Percentiles rank a stretch among this genome's conserved stretches.
Conservation (phyloP, 2,113 vertebrate genomes). For the Pardalotus punctatus region DNA sequence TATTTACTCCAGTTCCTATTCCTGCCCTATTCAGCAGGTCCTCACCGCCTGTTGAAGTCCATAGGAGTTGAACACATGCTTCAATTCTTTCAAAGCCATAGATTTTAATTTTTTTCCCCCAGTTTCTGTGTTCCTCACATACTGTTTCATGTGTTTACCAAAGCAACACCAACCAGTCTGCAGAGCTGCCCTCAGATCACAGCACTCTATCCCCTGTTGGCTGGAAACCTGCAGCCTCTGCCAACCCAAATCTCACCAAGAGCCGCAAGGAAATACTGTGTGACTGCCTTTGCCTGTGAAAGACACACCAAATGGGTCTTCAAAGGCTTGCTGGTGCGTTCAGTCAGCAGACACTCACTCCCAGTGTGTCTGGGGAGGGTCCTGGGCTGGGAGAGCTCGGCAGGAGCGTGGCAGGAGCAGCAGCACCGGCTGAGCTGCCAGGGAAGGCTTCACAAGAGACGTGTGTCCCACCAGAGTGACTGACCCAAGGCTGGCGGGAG, state of each 20-base stretch:
- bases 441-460: too few species aligned
- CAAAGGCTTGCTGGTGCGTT: background rate
- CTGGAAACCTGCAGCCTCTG: background rate
- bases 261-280: background rate
- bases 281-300: accelerated
- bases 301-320: background rate
- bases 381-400: background rate
- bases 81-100: background rate
- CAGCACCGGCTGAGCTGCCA: accelerated
- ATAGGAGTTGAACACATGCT: background rate
- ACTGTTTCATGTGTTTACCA: background rate
- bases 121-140: background rate
- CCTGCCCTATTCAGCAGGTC: background rate
- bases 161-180: background rate
- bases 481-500: background rate
- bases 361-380: background rate
- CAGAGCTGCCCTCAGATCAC: background rate
- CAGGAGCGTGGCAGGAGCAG: accelerated
- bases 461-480: accelerated
- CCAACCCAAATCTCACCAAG: constrained; percentile 11
- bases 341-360: background rate
- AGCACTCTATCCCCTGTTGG: background rate
- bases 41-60: background rate
- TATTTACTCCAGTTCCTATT: background rate
- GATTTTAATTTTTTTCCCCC: background rate